Conservation (phyloP, 2,113 vertebrate genomes). For the Hemiprocne comata region DNA sequence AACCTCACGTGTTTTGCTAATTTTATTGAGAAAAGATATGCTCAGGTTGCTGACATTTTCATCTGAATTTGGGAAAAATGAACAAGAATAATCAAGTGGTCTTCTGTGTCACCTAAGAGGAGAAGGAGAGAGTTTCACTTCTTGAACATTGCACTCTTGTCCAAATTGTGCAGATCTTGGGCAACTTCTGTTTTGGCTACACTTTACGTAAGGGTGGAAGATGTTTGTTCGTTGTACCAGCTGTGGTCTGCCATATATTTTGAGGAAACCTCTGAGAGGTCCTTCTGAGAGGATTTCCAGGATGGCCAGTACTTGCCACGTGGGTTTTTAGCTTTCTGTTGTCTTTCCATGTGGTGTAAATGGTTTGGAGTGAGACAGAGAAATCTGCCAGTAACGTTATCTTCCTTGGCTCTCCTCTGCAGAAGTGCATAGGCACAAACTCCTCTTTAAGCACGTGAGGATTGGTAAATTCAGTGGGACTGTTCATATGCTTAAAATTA, state of each 20-base stretch:
- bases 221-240: not conserved
- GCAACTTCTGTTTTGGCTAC: not conserved
- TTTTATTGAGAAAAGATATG: not conserved
- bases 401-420: not conserved
- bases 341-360: not conserved
- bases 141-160: not conserved
- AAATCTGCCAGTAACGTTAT: not conserved
- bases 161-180: not conserved
- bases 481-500: slow-evolving; percentile 46
- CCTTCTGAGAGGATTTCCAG: not conserved
- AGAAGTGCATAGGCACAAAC: not conserved
- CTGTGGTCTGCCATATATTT: not conserved
- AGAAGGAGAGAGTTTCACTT: not conserved
- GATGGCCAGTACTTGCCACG: not conserved
- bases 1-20: slow-evolving; percentile 10
- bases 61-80: not conserved
- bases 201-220: not conserved
- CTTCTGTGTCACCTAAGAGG: not conserved
- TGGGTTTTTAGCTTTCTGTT: not conserved
- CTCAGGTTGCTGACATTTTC: not conserved
- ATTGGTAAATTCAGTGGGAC: slow-evolving; percentile 12
- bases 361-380: not conserved
- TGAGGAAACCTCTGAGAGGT: not conserved
- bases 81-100: not conserved
- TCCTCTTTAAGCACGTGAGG: not conserved